phyloP scores from a whole-genome alignment of 2,888 invertebrate species.

The Atrina japonica region DNA sequence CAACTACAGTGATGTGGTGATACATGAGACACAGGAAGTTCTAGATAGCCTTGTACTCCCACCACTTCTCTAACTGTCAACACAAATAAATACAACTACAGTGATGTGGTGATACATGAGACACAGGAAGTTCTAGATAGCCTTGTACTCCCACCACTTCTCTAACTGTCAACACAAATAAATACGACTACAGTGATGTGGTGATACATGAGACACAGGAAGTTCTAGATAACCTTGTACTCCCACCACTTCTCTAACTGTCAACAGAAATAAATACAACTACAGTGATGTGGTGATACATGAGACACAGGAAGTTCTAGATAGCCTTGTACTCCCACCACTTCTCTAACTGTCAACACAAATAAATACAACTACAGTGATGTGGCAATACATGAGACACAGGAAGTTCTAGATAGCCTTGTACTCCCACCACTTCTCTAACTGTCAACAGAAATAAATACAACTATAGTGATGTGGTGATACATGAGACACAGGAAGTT shows the following conservation, averaged over 20 bases:
- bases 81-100: neutral
- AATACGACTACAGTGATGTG: no score
- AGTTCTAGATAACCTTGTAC: slow-evolving; percentile 83
- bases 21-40: slow-evolving; percentile 82
- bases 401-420: slow-evolving; percentile 83
- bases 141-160: slow-evolving; percentile 84
- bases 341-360: slow-evolving; percentile 79
- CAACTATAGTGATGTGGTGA: no score
- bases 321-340: slow-evolving; percentile 85
- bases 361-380: no score
- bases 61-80: slow-evolving; percentile 82
- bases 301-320: slow-evolving; percentile 82
- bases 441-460: slow-evolving; percentile 62
- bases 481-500: slow-evolving; percentile 82
- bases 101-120: slow-evolving; percentile 83
- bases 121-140: slow-evolving; percentile 83
- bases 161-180: slow-evolving; percentile 77
- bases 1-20: no score
- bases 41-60: slow-evolving; percentile 84
- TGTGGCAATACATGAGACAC: slow-evolving; percentile 82
- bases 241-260: slow-evolving; percentile 84
- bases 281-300: slow-evolving; percentile 82
- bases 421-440: slow-evolving; percentile 84
- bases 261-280: slow-evolving; percentile 30
- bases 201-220: slow-evolving; percentile 82